Base-by-base conservation (phyloP, 2,888 invertebrate species). In the Oxyteleia sp. region DNA sequence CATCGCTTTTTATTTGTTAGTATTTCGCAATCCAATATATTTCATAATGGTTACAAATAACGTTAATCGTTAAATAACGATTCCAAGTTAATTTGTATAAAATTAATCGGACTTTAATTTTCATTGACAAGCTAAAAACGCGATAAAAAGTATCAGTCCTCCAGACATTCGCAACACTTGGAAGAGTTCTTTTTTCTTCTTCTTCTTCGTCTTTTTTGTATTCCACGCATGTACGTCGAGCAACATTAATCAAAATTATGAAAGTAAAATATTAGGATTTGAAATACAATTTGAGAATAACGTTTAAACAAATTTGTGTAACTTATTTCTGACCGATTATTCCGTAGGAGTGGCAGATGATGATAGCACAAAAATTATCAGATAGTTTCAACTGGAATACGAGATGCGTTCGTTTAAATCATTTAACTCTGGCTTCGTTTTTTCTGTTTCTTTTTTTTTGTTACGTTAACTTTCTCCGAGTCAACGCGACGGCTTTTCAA, bases 381-480 rank as follows among this genome's bases (percentile, higher is more conserved):
- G 41, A 68, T 59, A 26, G 15, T 68, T 49, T 51, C 7, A 43
- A 53, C 13, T 10, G 61, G 18, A 63, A 51, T 29, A 23, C 18
- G 10, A 57, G 64, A 66, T 61, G 49, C 38, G 38, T 20, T 11
- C 18, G 18, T 38, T 43, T 11, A 26, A 55, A 20, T 74, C 49
- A 35, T 23, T 41, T 51, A 66, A 23, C n/a, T n/a, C n/a, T n/a
- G n/a, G n/a, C n/a, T n/a, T n/a, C n/a, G n/a, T n/a, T n/a, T n/a
- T n/a, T n/a, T n/a, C n/a, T n/a, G n/a, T n/a, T n/a, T n/a, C n/a
- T n/a, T n/a, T n/a, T 66, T 38, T 16, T 47, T 47, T n/a, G 49
- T 55, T 10, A 7, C 35, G 38, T 59, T 16, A 64, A 66, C 80
- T 80, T 80, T 72, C 72, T 59, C 66, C 23, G 18, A 18, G 41